These are phyloP conservation scores for Cygnus atratus DNA, from an alignment of 2,113 vertebrate species.

Conservation along the genomic window DNA sequence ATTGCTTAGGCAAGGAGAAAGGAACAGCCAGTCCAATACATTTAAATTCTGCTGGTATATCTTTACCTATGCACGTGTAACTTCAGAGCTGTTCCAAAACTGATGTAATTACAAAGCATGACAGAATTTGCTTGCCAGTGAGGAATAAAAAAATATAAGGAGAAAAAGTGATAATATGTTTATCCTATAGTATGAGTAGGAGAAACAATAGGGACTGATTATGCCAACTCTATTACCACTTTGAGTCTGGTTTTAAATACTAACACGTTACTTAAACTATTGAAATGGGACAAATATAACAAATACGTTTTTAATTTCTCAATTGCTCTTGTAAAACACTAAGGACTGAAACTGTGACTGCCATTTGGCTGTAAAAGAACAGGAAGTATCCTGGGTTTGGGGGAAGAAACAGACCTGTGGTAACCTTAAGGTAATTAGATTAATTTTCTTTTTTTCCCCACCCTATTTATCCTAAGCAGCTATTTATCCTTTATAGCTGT, in stretches of 20 bases:
- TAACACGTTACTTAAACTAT: neutral
- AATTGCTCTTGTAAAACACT: neutral
- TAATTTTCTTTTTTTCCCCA: neutral
- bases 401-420: neutral
- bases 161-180: neutral
- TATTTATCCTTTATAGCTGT: neutral
- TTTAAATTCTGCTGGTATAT: neutral
- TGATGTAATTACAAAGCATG: neutral
- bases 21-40: neutral
- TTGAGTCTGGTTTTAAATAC: neutral
- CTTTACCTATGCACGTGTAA: neutral
- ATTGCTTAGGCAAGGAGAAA: neutral
- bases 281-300: neutral
- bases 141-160: neutral
- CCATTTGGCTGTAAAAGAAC: neutral
- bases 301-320: neutral
- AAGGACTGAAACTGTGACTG: neutral
- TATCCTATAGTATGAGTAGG: neutral
- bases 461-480: neutral
- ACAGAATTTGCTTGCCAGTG: neutral
- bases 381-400: neutral
- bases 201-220: neutral
- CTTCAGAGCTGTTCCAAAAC: neutral
- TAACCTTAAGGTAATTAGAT: neutral
- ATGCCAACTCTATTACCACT: neutral